A percentile compares a stretch with the other conserved stretches of the same genome.
Conservation (phyloP, 2,113 vertebrate genomes). For the Malaclemys terrapin region DNA sequence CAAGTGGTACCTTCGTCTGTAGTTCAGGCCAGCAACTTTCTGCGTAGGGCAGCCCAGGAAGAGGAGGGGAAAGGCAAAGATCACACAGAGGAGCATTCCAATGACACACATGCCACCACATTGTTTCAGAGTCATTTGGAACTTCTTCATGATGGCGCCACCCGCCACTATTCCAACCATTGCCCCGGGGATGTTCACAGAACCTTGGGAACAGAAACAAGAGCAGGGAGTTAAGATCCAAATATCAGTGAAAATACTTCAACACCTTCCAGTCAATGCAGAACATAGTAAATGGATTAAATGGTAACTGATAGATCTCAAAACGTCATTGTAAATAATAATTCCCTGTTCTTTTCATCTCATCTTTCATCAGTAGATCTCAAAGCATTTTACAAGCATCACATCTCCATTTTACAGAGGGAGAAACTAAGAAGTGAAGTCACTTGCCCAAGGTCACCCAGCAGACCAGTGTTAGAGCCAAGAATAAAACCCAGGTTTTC, state of each 20-base stretch:
- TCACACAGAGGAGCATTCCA: conserved; percentile 76
- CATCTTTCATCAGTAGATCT: not conserved
- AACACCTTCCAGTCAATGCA: not conserved
- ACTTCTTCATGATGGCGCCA: conserved; percentile 85
- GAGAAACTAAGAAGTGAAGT: not conserved
- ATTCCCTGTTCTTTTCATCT: not conserved
- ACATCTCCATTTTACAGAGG: not conserved
- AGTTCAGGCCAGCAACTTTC: conserved; percentile 70
- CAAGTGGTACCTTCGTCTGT: conserved; percentile 24
- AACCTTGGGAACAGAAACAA: conserved; percentile 73
- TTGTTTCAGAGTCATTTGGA: conserved; percentile 78
- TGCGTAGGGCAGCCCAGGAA: conserved; percentile 91
- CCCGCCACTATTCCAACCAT: conserved; percentile 89
- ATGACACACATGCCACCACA: conserved; percentile 81
- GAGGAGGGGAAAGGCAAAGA: conserved; percentile 83
- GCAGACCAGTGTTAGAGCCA: not conserved
- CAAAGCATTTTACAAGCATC: not conserved
- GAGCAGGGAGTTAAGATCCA: not conserved
- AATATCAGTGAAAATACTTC: not conserved
- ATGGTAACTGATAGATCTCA: not conserved
- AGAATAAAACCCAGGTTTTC: not conserved
- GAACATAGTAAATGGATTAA: not conserved
- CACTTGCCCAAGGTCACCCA: not conserved
- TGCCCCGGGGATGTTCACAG: conserved; percentile 83
- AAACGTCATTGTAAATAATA: not conserved